Base-by-base conservation (phyloP, 2,113 vertebrate species). In the Nansenia antarctica region DNA sequence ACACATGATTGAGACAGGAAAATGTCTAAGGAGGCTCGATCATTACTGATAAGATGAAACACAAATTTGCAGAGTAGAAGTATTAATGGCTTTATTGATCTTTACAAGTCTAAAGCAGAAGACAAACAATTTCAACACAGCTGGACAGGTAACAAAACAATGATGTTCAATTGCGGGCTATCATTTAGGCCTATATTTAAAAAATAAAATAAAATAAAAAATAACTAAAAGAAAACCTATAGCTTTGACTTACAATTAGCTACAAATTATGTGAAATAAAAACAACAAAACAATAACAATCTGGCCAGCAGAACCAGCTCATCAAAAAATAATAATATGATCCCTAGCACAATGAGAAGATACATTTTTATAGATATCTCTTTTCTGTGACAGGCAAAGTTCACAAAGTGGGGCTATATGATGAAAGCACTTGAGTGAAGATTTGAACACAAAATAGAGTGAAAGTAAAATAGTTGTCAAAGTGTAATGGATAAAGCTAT, bases 281-380 rank as follows among this genome's bases (percentile, higher is more conserved):
- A 73, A 70, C 76, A 78, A 72, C 72, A 72, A 74, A 80, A 81
- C 37, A 20, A 90, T 90, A 92, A 94, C 90, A 86, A 88, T 95
- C 96, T 86, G 94, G 92, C 95, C 94, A 94, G 95, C 95, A 97
- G 95, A 94, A 93, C 93, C 91, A 94, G 90, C 89, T 87, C 91
- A 86, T 89, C 91, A 92, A 91, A 94, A 92, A 20, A 88, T 89
- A 94, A 93, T 49, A 70, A 67, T n/a, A 20, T 77, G 12, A 72
- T 74, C 69, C 61, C 14, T 62, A 62, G 61, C 68, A 62, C 45
- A 49, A 49, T n/a, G n/a, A n/a, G 45, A 8, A 49, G 45, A 49
- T 49, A 49, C 45, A 49, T 49, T 49, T 14, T 1, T 20, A 49
- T 49, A 20, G 45, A 49, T 20, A 49, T 11, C 39, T n/a, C n/a